Base-by-base conservation (phyloP, 2,797 vertebrate species). In the Anguilla obscura region DNA sequence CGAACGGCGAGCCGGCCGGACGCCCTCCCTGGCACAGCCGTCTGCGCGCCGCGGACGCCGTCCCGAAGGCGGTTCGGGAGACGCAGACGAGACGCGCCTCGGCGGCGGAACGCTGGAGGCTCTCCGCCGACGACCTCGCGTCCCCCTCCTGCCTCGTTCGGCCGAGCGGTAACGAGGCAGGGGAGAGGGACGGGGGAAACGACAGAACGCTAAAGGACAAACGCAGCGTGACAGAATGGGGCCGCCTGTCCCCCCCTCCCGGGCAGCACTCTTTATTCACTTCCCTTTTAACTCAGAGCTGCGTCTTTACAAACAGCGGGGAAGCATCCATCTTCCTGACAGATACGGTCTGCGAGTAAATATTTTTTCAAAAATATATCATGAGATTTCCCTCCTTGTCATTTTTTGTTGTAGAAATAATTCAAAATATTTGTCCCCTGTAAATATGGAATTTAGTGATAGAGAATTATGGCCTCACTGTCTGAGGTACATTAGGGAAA, bases 191-290 rank as follows among this genome's bases (percentile, higher is more conserved):
- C 8, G 18, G 16, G 9, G 16, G 45, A 82, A 48, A 82, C 9
- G 79, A n/a, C 79, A 0, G 74, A 18, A 79, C 36, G 33, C 33
- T 50, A 0, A 82, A 82, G 79, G 76, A 88, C 50, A 86, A 82
- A 16, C 58, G 2, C 45, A 66, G 71, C 58, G 69, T 89, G 85
- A 88, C 88, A 89, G 87, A 89, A 85, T 84, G 66, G 84, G 88
- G 87, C 82, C 87, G 87, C 40, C 84, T 24, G 27, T 40, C 74
- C 36, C 3, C 3, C 45, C 56, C n/a, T 33, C n/a, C 84, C 21
- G 16, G 9, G 36, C 10, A 60, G 54, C 18, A 9, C 24, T 18
- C 24, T 52, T 36, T 40, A 76, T 76, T 76, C 18, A 76, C 30
- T 18, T 40, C 16, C 74, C 79, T n/a, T 82, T 82, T 0, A 82